Evolutionary conservation across 2,888 invertebrate species (phyloP).

Genomic region (Monoplex corrugatus): DNA sequence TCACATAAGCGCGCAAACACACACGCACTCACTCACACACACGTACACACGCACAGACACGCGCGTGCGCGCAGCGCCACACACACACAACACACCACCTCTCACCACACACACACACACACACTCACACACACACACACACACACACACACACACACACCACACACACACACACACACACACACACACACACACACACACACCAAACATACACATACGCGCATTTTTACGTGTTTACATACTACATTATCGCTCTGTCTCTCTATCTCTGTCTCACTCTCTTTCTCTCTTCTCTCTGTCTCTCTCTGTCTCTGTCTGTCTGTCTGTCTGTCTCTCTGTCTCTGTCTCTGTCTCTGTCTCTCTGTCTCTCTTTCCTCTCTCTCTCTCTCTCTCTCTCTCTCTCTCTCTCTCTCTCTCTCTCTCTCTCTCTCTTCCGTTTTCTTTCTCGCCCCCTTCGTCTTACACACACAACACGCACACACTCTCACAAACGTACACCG

Average conservation of each 20-base stretch:
- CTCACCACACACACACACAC: not conserved
- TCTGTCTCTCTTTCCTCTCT: not conserved
- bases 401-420: not conserved
- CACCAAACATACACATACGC: too few species aligned
- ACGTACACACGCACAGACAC: too few species aligned
- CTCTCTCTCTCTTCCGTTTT: not conserved
- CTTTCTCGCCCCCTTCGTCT: not conserved
- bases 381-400: not conserved
- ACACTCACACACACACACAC: not conserved
- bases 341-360: not conserved
- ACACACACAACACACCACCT: too few species aligned
- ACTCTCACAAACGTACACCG: not conserved
- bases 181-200: too few species aligned
- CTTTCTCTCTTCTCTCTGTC: too few species aligned
- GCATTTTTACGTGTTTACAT: too few species aligned
- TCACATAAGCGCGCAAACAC: not conserved
- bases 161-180: not conserved
- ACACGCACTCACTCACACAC: too few species aligned
- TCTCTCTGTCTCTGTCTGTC: not conserved
- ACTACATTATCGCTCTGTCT: not conserved
- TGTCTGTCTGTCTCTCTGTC: not conserved
- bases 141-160: conserved; percentile 1
- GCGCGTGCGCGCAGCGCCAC: too few species aligned
- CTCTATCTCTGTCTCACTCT: too few species aligned
- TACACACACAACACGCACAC: not conserved